Base-by-base conservation (phyloP, 2,888 invertebrate genomes). In the Tetanocera ferruginea region DNA sequence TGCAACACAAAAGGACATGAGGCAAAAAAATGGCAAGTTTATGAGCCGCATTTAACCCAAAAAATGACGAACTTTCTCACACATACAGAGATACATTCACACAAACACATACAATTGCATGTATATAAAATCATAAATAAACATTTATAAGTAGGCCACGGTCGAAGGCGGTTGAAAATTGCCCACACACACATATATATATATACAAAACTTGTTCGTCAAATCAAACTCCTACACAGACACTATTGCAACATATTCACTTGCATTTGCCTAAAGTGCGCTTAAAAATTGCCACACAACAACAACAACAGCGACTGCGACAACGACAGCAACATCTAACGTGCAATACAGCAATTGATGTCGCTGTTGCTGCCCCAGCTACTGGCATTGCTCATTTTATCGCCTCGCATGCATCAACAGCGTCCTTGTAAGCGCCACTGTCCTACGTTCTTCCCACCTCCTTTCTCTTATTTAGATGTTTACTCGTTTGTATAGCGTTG, bases 61-160 rank as follows among this genome's bases (percentile, higher is more conserved):
- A n/a, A 23, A 55, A 5, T 8, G 4, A 55, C 9, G 17, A 2
- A 23, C 55, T 19, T 19, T 55, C 2, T 5, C 4, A 25, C 62
- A 62, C 34, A 17, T 5, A 5, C n/a, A 17, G 1, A 34, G 14
- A 34, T 37, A 34, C 17, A 31, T 3, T 34, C 64, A 64, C 64
- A 34, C n/a, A 19, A 34, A 19, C 23, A 31, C 31, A 14, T 28
- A 25, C 4, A 28, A 11, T 28, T 28, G 14, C 2, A 51, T 17
- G 6, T n/a, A n/a, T 52, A n/a, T 52, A 52, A 52, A 52, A 52
- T 4, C n/a, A 5, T 5, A 52, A 52, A 52, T 52, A 3, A 52
- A 52, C 62, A 74, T 73, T 73, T 51, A 57, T 72, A 77, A 75
- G 72, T 77, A 77, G 80, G 78, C 73, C 80, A 79, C 57, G 80